Evolutionary conservation across 2,797 vertebrate genomes (phyloP).

Genomic region (Pseudotriccus pelzelni): DNA sequence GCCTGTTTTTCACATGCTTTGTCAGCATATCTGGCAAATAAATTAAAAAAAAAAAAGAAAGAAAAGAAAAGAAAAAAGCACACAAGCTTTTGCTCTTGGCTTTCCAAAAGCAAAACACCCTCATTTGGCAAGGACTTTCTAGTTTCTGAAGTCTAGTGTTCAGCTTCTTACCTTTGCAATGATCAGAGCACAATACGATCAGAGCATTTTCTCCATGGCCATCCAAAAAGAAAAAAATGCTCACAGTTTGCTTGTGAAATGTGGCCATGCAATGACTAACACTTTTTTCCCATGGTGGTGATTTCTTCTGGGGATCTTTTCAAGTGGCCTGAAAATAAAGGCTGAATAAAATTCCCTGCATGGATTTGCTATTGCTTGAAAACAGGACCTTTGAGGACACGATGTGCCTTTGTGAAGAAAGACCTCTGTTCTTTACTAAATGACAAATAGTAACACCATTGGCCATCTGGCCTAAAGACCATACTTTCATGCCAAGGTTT

Average conservation of each 20-base stretch:
- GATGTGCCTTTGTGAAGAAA: background rate
- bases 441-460: background rate
- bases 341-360: background rate
- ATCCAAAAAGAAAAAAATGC: background rate
- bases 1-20: background rate
- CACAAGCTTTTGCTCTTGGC: background rate
- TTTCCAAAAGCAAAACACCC: background rate
- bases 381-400: background rate
- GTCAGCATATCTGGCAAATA: background rate
- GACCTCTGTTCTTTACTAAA: background rate
- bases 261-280: background rate
- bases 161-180: background rate
- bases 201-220: background rate
- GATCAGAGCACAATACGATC: too few species aligned
- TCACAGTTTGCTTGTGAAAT: background rate
- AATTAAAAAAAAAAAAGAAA: background rate
- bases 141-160: background rate
- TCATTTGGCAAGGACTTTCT: background rate
- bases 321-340: background rate
- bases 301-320: background rate
- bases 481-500: background rate
- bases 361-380: background rate
- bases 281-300: background rate
- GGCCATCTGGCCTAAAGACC: background rate
- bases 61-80: background rate